Percentiles rank a stretch among this genome's conserved stretches.
Conservation (phyloP, 1,140 invertebrate species). For the Pachyrhynchus sulphureomaculatus region DNA sequence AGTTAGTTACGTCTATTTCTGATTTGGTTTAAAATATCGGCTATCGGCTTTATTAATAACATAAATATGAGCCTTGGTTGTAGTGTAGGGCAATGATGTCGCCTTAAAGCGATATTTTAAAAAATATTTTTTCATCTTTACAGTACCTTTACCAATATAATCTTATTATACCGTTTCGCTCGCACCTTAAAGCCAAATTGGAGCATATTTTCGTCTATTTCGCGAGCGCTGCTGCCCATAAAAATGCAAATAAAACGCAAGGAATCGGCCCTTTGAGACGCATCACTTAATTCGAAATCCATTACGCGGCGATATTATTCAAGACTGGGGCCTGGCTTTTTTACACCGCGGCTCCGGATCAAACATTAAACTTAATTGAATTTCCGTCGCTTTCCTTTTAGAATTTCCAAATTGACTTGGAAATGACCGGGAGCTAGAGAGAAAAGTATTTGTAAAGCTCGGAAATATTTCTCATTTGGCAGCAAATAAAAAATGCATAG, state of each 20-base stretch:
- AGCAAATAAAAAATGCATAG: no score
- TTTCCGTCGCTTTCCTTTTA: conserved; percentile 50
- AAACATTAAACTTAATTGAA: conserved; percentile 55
- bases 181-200: conserved; percentile 29
- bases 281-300: conserved; percentile 48
- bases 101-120: no score
- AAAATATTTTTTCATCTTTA: conserved; percentile 9
- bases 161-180: conserved; percentile 14
- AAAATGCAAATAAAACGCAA: conserved; percentile 43
- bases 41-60: no score
- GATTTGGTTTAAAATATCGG: no score
- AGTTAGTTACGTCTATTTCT: no score
- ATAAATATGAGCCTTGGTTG: no score
- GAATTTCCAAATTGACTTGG: conserved; percentile 52
- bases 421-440: conserved; percentile 45
- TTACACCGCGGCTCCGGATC: conserved; percentile 46
- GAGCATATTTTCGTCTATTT: conserved; percentile 33
- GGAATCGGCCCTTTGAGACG: conserved; percentile 38
- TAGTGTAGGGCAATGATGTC: no score
- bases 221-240: conserved; percentile 22
- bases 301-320: conserved; percentile 46
- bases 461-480: no score
- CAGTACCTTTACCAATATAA: conserved; percentile 8
- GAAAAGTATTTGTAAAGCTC: no score
- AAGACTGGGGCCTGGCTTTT: conserved; percentile 39